Base-by-base conservation (phyloP, 2,113 vertebrate species). In the Aviceda subcristata region DNA sequence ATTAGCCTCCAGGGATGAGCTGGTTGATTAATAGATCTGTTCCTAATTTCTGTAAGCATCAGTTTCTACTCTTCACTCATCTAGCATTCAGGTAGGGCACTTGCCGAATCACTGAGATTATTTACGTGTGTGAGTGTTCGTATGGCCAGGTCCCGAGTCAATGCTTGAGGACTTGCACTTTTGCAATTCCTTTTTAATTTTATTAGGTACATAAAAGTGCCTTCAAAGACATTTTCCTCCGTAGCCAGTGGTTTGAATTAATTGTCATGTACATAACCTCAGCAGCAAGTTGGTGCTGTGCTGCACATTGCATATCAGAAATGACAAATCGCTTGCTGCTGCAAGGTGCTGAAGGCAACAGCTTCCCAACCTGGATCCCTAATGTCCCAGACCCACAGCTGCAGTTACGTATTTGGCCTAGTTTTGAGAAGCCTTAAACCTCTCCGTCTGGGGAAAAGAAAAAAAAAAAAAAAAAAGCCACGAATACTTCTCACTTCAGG, bases 21-120 rank as follows among this genome's bases (percentile, higher is more conserved):
- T 81, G 56, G 39, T 89, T 96, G 90, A 95, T 94, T 94, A 97
- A 92, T 82, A 89, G 79, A 92, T 96, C 69, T 94, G 78, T 71
- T 88, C 82, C 88, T 94, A 94, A 96, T 96, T 97, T 94, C 57
- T 81, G 3, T 43, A 84, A 94, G 77, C 91, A 75, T 79, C 92
- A 81, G 55, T 12, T 11, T 85, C 91, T 89, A 43, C 64, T 81
- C 73, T 81, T 77, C 59, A 39, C 55, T 89, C 78, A 62, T 87
- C 67, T 76, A 59, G n/a, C 62, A 46, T 87, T 92, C 94, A 86
- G 59, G 67, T 80, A 63, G 74, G 62, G 36, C 75, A 22, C 78
- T 87, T 69, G 36, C 62, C 34, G 4, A 73, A 39, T 50, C 62
- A 12, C 36, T 34, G 59, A 59, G 38, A 53, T 73, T 46, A 90